A percentile compares a stretch with the other conserved stretches of the same genome.
These are phyloP conservation scores for Arctopsyche grandis DNA, from an alignment of 1,140 invertebrate genomes.

Conservation along the genomic window DNA sequence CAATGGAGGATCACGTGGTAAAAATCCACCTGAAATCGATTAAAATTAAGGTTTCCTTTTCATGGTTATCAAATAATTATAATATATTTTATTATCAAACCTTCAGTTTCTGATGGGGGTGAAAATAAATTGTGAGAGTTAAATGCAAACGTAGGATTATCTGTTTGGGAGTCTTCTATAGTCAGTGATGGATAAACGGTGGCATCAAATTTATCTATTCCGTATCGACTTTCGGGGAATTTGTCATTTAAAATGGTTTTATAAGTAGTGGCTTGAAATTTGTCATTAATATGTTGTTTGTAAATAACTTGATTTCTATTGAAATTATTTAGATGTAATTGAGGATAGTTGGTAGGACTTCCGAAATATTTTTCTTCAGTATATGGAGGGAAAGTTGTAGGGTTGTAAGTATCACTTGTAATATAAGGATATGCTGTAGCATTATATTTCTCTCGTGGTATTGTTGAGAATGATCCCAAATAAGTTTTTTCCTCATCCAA, in stretches of 20 bases:
- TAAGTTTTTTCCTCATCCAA: conserved; percentile 62
- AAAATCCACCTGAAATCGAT: conserved; percentile 69
- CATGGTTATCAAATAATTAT: conserved; percentile 10
- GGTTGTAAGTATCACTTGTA: conserved; percentile 46
- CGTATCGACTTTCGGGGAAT: conserved; percentile 46
- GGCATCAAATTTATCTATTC: conserved; percentile 51
- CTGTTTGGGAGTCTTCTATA: conserved; percentile 48
- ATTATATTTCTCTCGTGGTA: conserved; percentile 42
- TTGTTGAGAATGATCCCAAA: conserved; percentile 60
- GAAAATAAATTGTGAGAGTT: conserved; percentile 65
- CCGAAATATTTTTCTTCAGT: conserved; percentile 48
- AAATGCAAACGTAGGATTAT: conserved; percentile 49
- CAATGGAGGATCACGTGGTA: conserved; percentile 72
- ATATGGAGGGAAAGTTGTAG: conserved; percentile 49
- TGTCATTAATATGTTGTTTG: conserved; percentile 53
- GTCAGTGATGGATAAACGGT: conserved; percentile 50
- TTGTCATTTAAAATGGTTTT: conserved; percentile 49
- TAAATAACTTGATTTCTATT: conserved; percentile 47
- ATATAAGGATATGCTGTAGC: conserved; percentile 43
- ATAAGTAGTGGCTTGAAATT: conserved; percentile 52
- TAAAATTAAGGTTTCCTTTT: neutral
- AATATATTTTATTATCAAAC: conserved; percentile 53
- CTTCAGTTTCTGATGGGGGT: conserved; percentile 78
- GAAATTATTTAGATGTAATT: conserved; percentile 37
- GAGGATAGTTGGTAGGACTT: conserved; percentile 41